Evolutionary conservation across 2,797 vertebrate genomes (phyloP).

Genomic region (Hippoglossus hippoglossus): DNA sequence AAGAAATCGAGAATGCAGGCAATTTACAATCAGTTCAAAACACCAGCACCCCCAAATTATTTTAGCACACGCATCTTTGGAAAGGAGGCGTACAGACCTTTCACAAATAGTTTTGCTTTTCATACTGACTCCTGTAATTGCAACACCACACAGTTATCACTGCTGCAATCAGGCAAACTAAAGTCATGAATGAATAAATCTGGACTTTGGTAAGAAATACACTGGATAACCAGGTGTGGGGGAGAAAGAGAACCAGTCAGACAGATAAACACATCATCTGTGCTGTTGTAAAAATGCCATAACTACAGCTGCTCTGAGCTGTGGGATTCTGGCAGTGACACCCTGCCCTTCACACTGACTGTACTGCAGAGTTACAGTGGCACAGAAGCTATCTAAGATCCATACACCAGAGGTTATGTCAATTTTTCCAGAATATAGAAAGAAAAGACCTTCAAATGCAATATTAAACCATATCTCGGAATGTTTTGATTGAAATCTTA

Average conservation of each 20-base stretch:
- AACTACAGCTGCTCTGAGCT: constrained; percentile 17
- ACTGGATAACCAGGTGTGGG: too few species aligned
- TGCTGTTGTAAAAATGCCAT: background rate
- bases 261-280: constrained; percentile 11
- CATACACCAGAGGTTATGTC: background rate
- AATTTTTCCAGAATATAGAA: background rate
- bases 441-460: background rate
- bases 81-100: background rate
- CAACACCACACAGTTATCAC: constrained; percentile 1
- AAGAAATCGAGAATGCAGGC: constrained; percentile 1
- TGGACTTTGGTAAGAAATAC: too few species aligned
- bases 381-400: background rate
- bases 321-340: too few species aligned
- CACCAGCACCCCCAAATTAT: background rate
- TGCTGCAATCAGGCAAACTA: constrained; percentile 1
- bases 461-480: background rate
- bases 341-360: constrained; percentile 21
- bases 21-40: constrained; percentile 3
- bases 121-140: background rate
- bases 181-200: background rate
- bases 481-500: constrained; percentile 4
- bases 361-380: background rate
- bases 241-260: background rate
- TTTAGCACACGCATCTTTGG: background rate
- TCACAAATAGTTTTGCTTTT: background rate